phyloP scores from a whole-genome alignment of 2,888 invertebrate species.

The Sicus ferrugineus region DNA sequence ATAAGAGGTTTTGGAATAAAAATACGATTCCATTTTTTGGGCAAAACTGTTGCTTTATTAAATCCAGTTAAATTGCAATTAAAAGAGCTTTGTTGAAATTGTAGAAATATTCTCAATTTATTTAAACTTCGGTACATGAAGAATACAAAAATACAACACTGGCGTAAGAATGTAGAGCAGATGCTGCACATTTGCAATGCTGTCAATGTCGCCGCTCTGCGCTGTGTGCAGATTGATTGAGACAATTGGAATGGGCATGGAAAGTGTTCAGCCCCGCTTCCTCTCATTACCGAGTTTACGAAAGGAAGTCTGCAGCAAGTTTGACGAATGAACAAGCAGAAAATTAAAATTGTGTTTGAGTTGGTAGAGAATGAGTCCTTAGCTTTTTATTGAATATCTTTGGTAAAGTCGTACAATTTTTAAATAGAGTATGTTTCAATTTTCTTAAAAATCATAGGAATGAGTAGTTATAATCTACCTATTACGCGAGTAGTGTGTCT shows the following conservation, averaged over 20 bases:
- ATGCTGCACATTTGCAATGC: conserved; percentile 23
- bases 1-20: conserved; percentile 32
- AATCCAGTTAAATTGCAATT: conserved; percentile 24
- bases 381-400: conserved; percentile 45
- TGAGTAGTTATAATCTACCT: conserved; percentile 15
- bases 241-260: conserved; percentile 25
- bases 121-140: conserved; percentile 25
- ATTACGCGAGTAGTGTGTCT: conserved; percentile 14
- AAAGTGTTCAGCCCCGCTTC: conserved; percentile 6
- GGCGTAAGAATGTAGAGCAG: conserved; percentile 8
- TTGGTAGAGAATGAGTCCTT: conserved; percentile 44
- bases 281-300: conserved; percentile 7
- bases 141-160: conserved; percentile 17
- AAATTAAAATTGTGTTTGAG: conserved; percentile 31
- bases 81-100: conserved; percentile 28
- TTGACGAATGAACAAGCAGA: conserved; percentile 10
- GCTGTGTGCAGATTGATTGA: conserved; percentile 20
- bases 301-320: conserved; percentile 18
- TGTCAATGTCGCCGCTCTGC: conserved; percentile 22
- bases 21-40: conserved; percentile 33
- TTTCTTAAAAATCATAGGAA: conserved; percentile 27
- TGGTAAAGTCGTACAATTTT: conserved; percentile 29
- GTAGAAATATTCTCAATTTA: conserved; percentile 25
- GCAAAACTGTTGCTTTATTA: conserved; percentile 26
- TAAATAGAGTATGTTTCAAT: conserved; percentile 34